Evolutionary conservation across 2,888 invertebrate genomes (phyloP).

Genomic region (Drosophila nr. perissopoda): DNA sequence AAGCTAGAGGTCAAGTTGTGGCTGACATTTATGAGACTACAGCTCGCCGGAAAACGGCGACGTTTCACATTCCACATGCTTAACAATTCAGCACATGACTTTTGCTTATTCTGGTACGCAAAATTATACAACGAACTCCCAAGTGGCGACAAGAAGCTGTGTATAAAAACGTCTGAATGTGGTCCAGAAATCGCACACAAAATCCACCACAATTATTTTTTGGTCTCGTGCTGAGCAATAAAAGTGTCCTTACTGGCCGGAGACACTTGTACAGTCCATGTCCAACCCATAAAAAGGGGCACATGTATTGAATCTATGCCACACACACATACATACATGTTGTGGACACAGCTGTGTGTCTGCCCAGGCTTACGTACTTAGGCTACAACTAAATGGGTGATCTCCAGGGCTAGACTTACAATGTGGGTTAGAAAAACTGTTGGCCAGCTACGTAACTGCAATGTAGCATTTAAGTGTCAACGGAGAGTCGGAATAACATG

Average conservation of each 20-base stretch:
- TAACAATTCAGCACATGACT: constrained; percentile 75
- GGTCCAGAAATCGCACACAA: constrained; percentile 66
- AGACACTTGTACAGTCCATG: constrained; percentile 72
- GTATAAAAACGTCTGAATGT: constrained; percentile 63
- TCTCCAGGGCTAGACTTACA: constrained; percentile 61
- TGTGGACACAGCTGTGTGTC: constrained; percentile 63
- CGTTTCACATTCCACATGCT: constrained; percentile 54
- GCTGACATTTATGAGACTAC: constrained; percentile 58
- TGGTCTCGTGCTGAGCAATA: constrained; percentile 75
- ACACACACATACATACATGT: constrained; percentile 18
- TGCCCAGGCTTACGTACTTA: constrained; percentile 69
- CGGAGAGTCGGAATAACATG: constrained; percentile 16
- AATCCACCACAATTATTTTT: constrained; percentile 78
- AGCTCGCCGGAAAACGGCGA: constrained; percentile 29
- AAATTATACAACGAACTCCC: constrained; percentile 33
- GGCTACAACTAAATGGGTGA: constrained; percentile 32
- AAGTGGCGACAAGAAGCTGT: constrained; percentile 28
- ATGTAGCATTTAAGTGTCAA: constrained; percentile 40
- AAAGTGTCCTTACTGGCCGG: constrained; percentile 69
- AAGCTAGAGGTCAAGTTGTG: constrained; percentile 48
- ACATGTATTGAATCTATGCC: constrained; percentile 63
- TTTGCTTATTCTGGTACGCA: constrained; percentile 61
- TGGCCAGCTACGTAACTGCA: constrained; percentile 35
- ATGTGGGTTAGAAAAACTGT: constrained; percentile 61
- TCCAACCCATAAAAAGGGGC: constrained; percentile 70